phyloP scores from a whole-genome alignment of 2,888 invertebrate species.

The Standfussiana lucernea region DNA sequence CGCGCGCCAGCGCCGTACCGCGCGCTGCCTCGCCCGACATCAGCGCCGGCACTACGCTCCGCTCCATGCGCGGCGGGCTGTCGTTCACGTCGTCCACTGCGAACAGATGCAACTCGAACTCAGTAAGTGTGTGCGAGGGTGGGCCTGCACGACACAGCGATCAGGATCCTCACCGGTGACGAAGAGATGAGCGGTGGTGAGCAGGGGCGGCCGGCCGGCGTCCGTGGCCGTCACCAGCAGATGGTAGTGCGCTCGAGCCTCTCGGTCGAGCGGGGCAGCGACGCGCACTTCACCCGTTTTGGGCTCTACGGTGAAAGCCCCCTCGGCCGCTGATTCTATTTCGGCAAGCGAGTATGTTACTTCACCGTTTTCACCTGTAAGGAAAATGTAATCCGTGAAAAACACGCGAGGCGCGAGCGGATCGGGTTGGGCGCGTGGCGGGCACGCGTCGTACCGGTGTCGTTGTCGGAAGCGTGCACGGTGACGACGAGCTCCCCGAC shows the following conservation, averaged over 20 bases:
- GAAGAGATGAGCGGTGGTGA: constrained; percentile 95
- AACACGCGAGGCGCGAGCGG: rapidly evolving
- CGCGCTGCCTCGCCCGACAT: constrained; percentile 95
- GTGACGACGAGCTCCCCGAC: constrained; percentile 89
- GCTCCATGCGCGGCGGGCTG: constrained; percentile 96
- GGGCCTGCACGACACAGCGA: background rate
- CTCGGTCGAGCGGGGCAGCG: constrained; percentile 95
- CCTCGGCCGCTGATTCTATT: constrained; percentile 85
- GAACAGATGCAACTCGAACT: constrained; percentile 41
- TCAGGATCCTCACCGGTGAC: constrained; percentile 91
- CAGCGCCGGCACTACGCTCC: constrained; percentile 94
- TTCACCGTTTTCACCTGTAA: constrained; percentile 66
- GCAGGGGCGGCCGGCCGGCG: constrained; percentile 95
- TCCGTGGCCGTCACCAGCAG: constrained; percentile 95
- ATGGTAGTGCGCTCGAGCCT: constrained; percentile 93
- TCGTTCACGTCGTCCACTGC: constrained; percentile 97
- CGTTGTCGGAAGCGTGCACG: constrained; percentile 93
- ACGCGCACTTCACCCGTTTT: constrained; percentile 94
- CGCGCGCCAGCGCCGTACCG: constrained; percentile 96
- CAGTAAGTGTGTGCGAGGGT: too few species aligned
- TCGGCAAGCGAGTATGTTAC: constrained; percentile 66
- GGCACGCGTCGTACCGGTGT: constrained; percentile 90
- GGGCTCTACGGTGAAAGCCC: constrained; percentile 95
- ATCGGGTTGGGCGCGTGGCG: too few species aligned
- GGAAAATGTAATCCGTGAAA: background rate